Evolutionary conservation across 2,888 invertebrate species (phyloP), one percentile per base, ranked within the genome.

Genomic region (Mesorhabditis sp.): DNA sequence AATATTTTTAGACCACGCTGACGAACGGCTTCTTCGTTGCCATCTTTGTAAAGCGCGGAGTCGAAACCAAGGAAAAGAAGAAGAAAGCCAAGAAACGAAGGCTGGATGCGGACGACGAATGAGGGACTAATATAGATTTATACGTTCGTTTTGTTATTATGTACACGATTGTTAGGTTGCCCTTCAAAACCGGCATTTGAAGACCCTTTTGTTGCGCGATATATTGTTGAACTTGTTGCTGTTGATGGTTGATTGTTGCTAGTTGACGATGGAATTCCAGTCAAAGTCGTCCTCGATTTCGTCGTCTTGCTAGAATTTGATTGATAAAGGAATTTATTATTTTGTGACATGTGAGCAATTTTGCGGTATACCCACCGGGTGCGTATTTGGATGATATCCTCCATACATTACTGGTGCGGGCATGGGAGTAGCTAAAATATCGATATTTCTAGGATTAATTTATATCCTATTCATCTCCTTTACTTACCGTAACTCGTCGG

Each of bases 21-120:
- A 93, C 94, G 0, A 94, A 92, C 86, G 97, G 97, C 3, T 96
- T 98, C 87, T 98, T 98, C 87, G 90, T 97, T 50, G 95, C 96
- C 1, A 90, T 95, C 67, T 91, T 97, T 81, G 92, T 86, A 73
- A 28, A 28, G 28, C 28, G 28, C 28, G 76, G 78, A 65, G 61
- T 74, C 10, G 43, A 66, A 42, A 28, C 6, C 7, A 62, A 62
- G 28, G 15, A 28, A 62, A 62, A 62, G 63, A 62, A 28, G 15
- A 28, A 62, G 63, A 62, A 28, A 28, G 63, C 10, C n/a, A 62
- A 62, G 28, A 28, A 62, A 28, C 7, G 63, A 15, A 62, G 41
- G 41, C 7, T 62, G 15, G 28, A n/a, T 62, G 63, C 7, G n/a
- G 63, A 62, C n/a, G 6, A 28, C 10, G n/a, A 62, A 62, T 6